Conservation (phyloP, 2,113 vertebrate genomes). For the Campylomormyrus numenius region DNA sequence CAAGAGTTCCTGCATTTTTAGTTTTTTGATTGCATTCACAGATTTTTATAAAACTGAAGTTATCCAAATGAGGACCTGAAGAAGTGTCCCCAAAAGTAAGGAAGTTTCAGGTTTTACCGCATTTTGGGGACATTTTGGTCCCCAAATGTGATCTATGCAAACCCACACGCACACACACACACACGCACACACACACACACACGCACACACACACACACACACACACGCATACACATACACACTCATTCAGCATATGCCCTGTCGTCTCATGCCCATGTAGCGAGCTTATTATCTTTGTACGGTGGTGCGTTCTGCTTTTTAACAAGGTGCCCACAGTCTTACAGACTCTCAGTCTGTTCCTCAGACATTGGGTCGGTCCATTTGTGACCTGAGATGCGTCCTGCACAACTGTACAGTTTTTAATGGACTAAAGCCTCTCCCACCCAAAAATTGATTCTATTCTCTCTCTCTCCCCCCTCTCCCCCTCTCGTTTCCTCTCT, state of each 20-base stretch:
- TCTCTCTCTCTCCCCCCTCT: constrained; percentile 23
- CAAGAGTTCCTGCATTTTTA: no score
- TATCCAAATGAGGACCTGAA: no score
- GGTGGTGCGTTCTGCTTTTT: neutral
- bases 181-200: constrained; percentile 3
- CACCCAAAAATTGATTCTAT: no score
- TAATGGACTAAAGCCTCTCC: neutral
- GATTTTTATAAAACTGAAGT: no score
- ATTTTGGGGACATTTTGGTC: no score
- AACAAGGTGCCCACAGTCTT: neutral
- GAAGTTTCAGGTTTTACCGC: no score
- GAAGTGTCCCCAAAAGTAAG: no score
- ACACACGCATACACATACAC: neutral
- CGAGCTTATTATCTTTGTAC: neutral
- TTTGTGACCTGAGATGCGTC: neutral
- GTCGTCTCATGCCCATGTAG: neutral
- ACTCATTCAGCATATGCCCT: constrained; percentile 16
- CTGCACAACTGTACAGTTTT: neutral
- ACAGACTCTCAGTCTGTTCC: neutral
- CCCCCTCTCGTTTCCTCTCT: constrained; percentile 29
- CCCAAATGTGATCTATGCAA: no score
- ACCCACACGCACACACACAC: neutral
- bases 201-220: neutral
- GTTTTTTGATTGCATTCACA: no score
- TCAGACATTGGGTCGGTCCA: neutral